Evolutionary conservation across 2,888 invertebrate species (phyloP).

Genomic region (Anarsia innoxiella): DNA sequence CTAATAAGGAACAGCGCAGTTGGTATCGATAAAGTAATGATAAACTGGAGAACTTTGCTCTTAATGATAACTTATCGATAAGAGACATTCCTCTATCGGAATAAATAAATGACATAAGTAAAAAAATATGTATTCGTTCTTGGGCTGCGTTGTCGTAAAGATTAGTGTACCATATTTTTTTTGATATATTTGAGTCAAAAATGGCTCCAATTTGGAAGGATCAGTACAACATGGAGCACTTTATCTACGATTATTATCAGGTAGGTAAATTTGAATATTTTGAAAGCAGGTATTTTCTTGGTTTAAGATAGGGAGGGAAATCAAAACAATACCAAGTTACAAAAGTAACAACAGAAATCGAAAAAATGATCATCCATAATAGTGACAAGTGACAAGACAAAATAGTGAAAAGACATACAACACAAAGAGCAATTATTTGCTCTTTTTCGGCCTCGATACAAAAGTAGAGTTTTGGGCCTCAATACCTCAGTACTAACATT

Average conservation of each 20-base stretch:
- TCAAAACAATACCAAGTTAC: neutral
- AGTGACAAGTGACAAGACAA: too few species aligned
- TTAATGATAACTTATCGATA: constrained; percentile 27
- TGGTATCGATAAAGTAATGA: constrained; percentile 24
- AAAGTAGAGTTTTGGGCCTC: neutral
- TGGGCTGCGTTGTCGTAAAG: neutral
- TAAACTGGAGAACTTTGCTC: constrained; percentile 38
- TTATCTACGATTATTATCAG: neutral
- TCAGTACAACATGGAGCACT: neutral
- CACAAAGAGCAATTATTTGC: neutral
- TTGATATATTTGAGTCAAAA: neutral
- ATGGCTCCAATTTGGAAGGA: neutral
- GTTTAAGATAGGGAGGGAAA: neutral
- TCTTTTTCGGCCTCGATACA: neutral
- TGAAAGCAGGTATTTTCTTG: neutral
- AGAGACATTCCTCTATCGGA: constrained; percentile 10
- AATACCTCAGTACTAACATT: neutral
- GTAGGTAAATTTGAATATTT: neutral
- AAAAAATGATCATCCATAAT: too few species aligned
- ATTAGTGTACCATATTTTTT: neutral
- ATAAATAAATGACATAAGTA: constrained; percentile 16
- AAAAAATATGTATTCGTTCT: constrained; percentile 20
- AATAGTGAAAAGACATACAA: too few species aligned
- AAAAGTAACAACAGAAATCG: neutral
- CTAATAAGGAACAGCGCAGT: neutral